Evolutionary conservation across 1,140 invertebrate genomes (phyloP).

Genomic region (Cotesia vestalis): DNA sequence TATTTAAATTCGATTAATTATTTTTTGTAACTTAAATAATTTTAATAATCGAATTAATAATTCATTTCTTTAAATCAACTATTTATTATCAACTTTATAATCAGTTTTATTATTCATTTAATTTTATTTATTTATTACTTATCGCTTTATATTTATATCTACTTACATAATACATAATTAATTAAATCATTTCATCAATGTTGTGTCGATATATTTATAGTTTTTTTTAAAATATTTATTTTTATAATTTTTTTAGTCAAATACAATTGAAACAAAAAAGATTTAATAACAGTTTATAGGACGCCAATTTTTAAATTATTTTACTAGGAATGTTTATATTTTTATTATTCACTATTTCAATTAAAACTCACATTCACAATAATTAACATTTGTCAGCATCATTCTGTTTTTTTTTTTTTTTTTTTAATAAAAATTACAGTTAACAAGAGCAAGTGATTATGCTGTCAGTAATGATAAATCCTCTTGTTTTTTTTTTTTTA

Average conservation of each 20-base stretch:
- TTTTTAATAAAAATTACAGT: too few relatives aligned
- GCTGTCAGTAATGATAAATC: too few relatives aligned
- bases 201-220: constrained; percentile 4
- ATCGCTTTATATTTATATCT: constrained; percentile 16
- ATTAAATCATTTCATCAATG: constrained; percentile 12
- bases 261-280: too few relatives aligned
- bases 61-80: neutral
- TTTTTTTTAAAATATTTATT: constrained; percentile 17
- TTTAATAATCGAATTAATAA: neutral
- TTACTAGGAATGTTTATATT: too few relatives aligned
- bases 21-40: neutral
- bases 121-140: constrained; percentile 19
- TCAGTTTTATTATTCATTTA: constrained; percentile 5
- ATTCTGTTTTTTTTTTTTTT: too few relatives aligned
- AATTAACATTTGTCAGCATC: too few relatives aligned
- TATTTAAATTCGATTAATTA: constrained; percentile 12
- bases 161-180: constrained; percentile 22
- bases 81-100: constrained; percentile 10
- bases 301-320: too few relatives aligned
- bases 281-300: too few relatives aligned
- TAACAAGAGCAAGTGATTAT: too few relatives aligned
- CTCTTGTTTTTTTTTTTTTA: too few relatives aligned
- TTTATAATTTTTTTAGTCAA: neutral
- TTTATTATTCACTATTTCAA: too few relatives aligned
- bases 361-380: too few relatives aligned